Conservation (phyloP, 2,888 invertebrate genomes). For the Axea sp. region DNA sequence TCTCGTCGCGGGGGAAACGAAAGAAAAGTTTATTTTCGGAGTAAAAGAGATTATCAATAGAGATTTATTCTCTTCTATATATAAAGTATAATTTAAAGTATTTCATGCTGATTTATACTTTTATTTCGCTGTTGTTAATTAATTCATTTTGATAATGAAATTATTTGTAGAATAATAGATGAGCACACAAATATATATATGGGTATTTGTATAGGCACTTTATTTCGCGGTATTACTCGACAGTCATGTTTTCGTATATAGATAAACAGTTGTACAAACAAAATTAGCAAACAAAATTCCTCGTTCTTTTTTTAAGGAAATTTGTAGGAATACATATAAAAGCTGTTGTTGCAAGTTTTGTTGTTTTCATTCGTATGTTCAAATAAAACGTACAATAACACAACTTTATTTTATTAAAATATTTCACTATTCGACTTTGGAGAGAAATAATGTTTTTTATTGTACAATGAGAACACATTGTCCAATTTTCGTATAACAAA, state of each 20-base stretch:
- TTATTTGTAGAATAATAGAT: too few species aligned
- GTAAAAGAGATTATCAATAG: slow-evolving; percentile 58
- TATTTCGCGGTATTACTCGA: too few species aligned
- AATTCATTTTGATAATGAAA: neutral
- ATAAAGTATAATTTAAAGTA: slow-evolving; percentile 33
- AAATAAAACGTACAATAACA: slow-evolving; percentile 20
- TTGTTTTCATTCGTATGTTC: slow-evolving; percentile 7
- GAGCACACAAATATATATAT: too few species aligned
- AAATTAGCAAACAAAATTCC: too few species aligned
- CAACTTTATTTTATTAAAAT: slow-evolving; percentile 20
- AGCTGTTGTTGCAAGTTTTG: neutral
- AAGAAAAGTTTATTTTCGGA: slow-evolving; percentile 50
- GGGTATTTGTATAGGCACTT: too few species aligned
- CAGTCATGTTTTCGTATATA: too few species aligned
- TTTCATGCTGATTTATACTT: slow-evolving; percentile 3
- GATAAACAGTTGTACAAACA: too few species aligned
- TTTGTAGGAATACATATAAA: neutral
- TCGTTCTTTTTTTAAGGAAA: too few species aligned
- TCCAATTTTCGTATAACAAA: slow-evolving; percentile 12
- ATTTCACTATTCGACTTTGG: slow-evolving; percentile 28
- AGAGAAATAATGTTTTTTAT: slow-evolving; percentile 12
- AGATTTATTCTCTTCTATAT: slow-evolving; percentile 40
- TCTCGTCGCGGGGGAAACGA: slow-evolving; percentile 45
- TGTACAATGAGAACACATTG: slow-evolving; percentile 9
- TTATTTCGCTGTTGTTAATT: neutral